Evolutionary conservation across 1,140 invertebrate genomes (phyloP), one percentile per base, ranked within the genome.

Genomic region (Drosophila jambulina): DNA sequence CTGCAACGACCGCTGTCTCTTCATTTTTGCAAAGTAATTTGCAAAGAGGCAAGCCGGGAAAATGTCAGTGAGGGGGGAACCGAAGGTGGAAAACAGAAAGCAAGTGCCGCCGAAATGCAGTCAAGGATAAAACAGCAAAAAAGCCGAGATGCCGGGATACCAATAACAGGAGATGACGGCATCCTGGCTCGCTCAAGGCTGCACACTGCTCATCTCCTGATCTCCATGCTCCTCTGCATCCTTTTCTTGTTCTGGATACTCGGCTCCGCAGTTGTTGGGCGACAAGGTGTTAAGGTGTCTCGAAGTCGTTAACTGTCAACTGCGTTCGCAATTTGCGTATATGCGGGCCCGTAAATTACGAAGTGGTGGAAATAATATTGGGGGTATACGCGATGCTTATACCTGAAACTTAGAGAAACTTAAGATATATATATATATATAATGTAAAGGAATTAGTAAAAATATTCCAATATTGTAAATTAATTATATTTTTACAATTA

Each of bases 11-110:
- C 70, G 77, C 79, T 88, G 88, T 90, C 85, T 71, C 75, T 85
- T 82, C 75, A 88, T 90, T 91, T 91, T 83, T 85, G 85, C 90
- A 91, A 91, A 91, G 90, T 83, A 91, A 91, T 91, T 91, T 91
- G 90, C 85, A 86, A 82, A 82, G 87, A 80, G 83, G 81, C 65
- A 75, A 70, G 61, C 57, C 62, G 60, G 46, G 65, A 53, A 69
- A 43, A 65, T 69, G 45, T 65, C 45, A 48, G 25, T 19, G 19
- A 5, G 19, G 29, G 25, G 12, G 36, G 10, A 3, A 12, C 19
- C 15, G 27, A 27, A 40, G 70, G 51, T 5, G 25, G 38, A 64
- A 60, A 77, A 61, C 78, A 75, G 82, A 90, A 91, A 90, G 86
- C 85, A 82, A 90, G 86, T 85, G 85, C 85, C 85, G 85, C 85